These are phyloP conservation scores for Perognathus longimembris DNA, from an alignment of 2,113 vertebrate genomes.

Conservation along the genomic window DNA sequence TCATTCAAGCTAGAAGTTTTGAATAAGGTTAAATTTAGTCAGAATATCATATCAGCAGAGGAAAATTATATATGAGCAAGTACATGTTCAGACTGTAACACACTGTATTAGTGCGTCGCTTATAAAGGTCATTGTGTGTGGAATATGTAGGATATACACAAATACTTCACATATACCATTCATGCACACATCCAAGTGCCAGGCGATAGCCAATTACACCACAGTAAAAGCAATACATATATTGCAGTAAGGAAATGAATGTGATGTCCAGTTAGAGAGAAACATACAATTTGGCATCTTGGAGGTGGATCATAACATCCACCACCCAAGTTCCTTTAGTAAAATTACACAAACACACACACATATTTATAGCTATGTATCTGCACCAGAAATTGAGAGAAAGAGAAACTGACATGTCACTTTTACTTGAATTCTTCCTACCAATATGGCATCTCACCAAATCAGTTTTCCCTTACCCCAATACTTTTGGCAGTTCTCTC, in stretches of 20 bases:
- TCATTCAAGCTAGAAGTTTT: slow-evolving; percentile 59
- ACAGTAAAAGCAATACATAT: neutral
- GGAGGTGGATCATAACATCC: neutral
- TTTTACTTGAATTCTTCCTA: slow-evolving; percentile 37
- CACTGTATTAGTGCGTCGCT: neutral
- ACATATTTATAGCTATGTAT: neutral
- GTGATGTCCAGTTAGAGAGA: neutral
- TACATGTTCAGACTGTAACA: neutral
- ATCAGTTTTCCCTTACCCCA: slow-evolving; percentile 60
- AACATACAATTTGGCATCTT: neutral
- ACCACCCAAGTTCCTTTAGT: neutral
- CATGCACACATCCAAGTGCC: neutral
- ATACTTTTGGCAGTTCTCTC: slow-evolving; percentile 33
- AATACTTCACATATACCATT: neutral
- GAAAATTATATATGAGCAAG: neutral
- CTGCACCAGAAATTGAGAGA: neutral
- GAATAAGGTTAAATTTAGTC: slow-evolving; percentile 40
- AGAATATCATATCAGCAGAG: slow-evolving; percentile 45
- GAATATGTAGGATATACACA: neutral
- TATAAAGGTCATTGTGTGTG: neutral
- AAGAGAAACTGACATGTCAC: neutral
- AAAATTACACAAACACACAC: neutral
- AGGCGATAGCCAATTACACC: slow-evolving; percentile 1
- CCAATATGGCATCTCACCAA: slow-evolving; percentile 8
- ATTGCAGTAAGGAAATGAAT: slow-evolving; percentile 27